Evolutionary conservation across 2,113 vertebrate species (phyloP).

Genomic region (Pteropus alecto): DNA sequence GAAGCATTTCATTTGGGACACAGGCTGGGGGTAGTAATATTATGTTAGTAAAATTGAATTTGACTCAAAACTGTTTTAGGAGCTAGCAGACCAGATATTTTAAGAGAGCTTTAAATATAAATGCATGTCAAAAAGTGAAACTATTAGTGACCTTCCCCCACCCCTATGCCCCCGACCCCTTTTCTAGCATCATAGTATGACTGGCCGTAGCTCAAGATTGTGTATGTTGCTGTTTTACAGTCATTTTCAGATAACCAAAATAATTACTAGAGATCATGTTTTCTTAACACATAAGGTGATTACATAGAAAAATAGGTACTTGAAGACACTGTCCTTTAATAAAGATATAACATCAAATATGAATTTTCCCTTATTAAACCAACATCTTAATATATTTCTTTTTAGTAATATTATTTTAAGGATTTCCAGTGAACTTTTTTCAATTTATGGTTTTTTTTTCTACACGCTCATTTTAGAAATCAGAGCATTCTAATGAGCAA

Average conservation of each 20-base stretch:
- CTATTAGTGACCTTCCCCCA: neutral
- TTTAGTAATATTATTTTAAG: neutral
- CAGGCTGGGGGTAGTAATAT: conserved; percentile 16
- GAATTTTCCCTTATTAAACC: neutral
- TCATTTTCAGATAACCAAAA: neutral
- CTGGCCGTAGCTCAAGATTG: neutral
- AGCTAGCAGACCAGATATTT: conserved; percentile 22
- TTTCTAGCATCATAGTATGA: neutral
- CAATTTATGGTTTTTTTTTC: neutral
- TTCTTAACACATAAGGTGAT: neutral
- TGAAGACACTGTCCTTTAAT: neutral
- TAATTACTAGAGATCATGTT: neutral
- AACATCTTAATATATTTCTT: neutral
- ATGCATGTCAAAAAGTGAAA: conserved; percentile 30
- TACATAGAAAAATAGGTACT: neutral
- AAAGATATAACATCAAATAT: neutral
- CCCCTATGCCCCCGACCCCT: too few relatives aligned
- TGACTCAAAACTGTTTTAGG: conserved; percentile 41
- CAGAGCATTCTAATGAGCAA: neutral
- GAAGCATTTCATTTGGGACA: conserved; percentile 44
- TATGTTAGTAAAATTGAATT: conserved; percentile 53
- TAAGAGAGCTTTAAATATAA: conserved; percentile 46
- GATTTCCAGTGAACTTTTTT: neutral
- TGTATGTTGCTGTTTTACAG: conserved; percentile 13
- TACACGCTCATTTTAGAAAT: conserved; percentile 4